Percentiles rank a stretch among this genome's conserved stretches.
These are phyloP conservation scores for Ophioninae sp. DNA, from an alignment of 2,888 invertebrate species.

Conservation along the genomic window DNA sequence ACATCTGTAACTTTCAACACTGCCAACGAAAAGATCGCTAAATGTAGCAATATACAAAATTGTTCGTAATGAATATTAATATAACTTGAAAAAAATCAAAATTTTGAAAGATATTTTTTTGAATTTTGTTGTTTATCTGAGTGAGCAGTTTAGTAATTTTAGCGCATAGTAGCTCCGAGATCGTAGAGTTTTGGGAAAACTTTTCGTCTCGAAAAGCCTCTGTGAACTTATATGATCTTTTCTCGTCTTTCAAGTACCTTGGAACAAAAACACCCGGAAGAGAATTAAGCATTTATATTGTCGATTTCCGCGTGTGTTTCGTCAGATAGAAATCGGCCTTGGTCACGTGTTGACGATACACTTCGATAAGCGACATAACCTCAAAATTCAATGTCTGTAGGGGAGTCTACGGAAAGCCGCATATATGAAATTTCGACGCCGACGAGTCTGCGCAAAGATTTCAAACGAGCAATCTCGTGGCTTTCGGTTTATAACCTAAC, in stretches of 20 bases:
- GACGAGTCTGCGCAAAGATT: background rate
- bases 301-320: background rate
- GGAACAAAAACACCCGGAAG: background rate
- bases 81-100: no score
- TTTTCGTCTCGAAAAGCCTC: no score
- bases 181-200: background rate
- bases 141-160: no score
- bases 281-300: background rate
- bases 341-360: background rate
- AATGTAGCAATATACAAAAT: no score
- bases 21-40: no score
- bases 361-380: constrained; percentile 20
- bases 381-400: background rate
- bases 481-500: constrained; percentile 40
- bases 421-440: background rate
- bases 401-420: background rate
- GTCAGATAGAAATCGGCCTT: background rate
- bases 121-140: no score
- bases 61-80: no score
- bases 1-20: no score
- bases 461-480: constrained; percentile 29
- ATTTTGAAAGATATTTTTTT: no score
- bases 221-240: background rate
- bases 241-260: background rate
- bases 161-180: background rate